phyloP scores from a whole-genome alignment of 92 coral and sea anemone species.

The Porites rus region DNA sequence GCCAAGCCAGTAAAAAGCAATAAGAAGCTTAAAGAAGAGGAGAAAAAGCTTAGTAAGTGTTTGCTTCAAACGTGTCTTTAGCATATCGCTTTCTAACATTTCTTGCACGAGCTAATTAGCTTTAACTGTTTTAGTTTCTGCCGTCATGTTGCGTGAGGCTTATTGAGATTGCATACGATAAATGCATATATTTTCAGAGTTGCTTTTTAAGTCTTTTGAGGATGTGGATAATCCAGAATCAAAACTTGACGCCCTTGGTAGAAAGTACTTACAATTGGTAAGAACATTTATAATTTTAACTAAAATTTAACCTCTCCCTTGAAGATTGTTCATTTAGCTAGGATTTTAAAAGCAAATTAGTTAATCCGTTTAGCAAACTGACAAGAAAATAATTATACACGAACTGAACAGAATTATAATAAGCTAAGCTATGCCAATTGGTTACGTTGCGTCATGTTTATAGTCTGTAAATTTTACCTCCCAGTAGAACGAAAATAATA shows the following conservation, averaged over 20 bases:
- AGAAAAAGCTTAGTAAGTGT: constrained; percentile 85
- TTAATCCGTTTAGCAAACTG: not conserved
- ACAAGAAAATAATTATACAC: not conserved
- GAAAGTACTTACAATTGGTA: constrained; percentile 90
- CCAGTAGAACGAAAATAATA: too few species aligned
- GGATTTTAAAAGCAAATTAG: not conserved
- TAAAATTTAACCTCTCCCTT: not conserved
- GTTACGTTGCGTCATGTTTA: too few species aligned
- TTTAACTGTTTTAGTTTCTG: not conserved
- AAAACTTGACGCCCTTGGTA: constrained; percentile 88
- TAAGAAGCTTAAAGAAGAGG: constrained; percentile 88
- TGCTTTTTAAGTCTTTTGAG: constrained; percentile 75
- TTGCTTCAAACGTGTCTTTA: not conserved
- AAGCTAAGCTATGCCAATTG: too few species aligned
- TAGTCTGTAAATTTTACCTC: too few species aligned
- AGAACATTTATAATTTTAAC: not conserved
- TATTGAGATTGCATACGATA: not conserved
- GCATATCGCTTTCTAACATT: not conserved
- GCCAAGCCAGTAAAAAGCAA: constrained; percentile 75
- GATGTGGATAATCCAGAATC: constrained; percentile 75
- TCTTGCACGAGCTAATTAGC: constrained; percentile 10
- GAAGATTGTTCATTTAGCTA: not conserved
- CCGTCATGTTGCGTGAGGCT: not conserved
- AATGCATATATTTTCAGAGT: constrained; percentile 49
- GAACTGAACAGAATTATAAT: not conserved